Conservation (phyloP, 1,140 invertebrate species). For the Dinoponera quadriceps region DNA sequence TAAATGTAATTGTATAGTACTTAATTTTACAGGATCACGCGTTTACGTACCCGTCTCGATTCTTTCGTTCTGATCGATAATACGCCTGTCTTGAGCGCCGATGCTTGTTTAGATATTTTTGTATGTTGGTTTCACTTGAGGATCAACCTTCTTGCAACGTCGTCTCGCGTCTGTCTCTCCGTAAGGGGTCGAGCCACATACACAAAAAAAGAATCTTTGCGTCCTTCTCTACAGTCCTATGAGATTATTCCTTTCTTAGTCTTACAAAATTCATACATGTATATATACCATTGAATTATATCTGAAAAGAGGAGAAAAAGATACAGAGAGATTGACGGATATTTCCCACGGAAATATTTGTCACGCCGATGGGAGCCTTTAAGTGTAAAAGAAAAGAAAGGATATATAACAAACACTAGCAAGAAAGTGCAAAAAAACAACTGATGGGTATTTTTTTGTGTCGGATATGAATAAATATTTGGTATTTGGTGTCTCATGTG, state of each 20-base stretch:
- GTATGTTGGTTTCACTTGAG: slow-evolving; percentile 27
- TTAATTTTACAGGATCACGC: slow-evolving; percentile 58
- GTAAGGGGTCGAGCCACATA: slow-evolving; percentile 12
- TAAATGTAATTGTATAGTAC: slow-evolving; percentile 69
- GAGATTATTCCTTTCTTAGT: slow-evolving; percentile 34
- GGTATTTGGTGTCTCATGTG: slow-evolving; percentile 43
- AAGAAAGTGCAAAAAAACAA: slow-evolving; percentile 46
- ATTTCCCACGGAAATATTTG: slow-evolving; percentile 59
- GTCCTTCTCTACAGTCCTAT: slow-evolving; percentile 50
- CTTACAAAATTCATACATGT: slow-evolving; percentile 63
- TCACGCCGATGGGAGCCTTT: slow-evolving; percentile 55
- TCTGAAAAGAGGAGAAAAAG: slow-evolving; percentile 78
- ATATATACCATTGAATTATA: slow-evolving; percentile 82
- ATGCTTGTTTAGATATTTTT: slow-evolving; percentile 43
- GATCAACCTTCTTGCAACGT: not conserved
- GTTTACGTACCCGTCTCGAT: not conserved
- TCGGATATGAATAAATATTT: slow-evolving; percentile 71
- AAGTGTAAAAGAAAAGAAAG: slow-evolving; percentile 39
- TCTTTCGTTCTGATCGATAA: not conserved
- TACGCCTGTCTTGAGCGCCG: not conserved
- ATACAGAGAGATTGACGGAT: slow-evolving; percentile 68
- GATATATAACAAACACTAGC: slow-evolving; percentile 11
- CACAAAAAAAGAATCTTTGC: slow-evolving; percentile 58
- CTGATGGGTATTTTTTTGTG: slow-evolving; percentile 68
- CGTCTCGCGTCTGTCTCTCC: not conserved